Conservation (phyloP, 2,113 vertebrate species). For the Baryphthengus martii region DNA sequence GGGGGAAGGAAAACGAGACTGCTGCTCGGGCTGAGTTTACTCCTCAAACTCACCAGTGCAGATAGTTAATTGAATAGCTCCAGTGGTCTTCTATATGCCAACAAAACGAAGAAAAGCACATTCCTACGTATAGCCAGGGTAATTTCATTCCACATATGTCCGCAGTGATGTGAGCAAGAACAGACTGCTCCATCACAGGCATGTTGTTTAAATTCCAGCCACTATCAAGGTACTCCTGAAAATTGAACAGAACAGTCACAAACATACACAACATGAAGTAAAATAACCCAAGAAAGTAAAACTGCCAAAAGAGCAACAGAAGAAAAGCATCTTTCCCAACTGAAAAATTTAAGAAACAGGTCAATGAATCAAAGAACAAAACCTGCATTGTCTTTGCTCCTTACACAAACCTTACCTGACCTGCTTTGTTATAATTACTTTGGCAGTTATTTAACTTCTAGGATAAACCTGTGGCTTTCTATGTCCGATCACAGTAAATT, state of each 20-base stretch:
- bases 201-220: slow-evolving; percentile 99
- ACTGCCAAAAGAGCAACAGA: not conserved
- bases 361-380: not conserved
- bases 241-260: not conserved
- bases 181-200: slow-evolving; percentile 96
- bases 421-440: not conserved
- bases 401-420: not conserved
- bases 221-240: slow-evolving; percentile 91
- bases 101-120: slow-evolving; percentile 99
- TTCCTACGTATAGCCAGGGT: slow-evolving; percentile 97
- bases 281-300: not conserved
- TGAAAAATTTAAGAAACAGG: not conserved
- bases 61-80: slow-evolving; percentile 99
- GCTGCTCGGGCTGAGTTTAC: not conserved
- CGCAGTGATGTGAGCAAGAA: slow-evolving; percentile 93
- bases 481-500: not conserved
- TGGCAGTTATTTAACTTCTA: not conserved
- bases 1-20: not conserved
- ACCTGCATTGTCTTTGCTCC: not conserved
- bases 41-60: slow-evolving; percentile 87
- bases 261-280: not conserved
- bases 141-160: slow-evolving; percentile 99
- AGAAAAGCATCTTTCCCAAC: not conserved
- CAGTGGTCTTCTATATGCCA: slow-evolving; percentile 99
- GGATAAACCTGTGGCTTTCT: not conserved